Evolutionary conservation across 1,140 invertebrate species (phyloP), one percentile per base, ranked within the genome.

Genomic region (Drosophila athabasca): DNA sequence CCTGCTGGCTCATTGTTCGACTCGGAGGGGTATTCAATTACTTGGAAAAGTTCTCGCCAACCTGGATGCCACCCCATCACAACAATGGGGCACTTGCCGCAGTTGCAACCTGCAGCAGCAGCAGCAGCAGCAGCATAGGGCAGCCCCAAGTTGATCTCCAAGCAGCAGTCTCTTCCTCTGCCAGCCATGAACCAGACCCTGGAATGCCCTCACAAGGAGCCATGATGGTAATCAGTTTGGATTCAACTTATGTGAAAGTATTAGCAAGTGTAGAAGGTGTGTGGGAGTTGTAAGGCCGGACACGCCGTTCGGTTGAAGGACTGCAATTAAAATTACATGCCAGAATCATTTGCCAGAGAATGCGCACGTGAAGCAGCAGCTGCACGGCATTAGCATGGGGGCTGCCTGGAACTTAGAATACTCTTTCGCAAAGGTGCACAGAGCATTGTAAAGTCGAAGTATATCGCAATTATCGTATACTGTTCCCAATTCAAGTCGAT

Each of bases 251-350:
- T 57, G 41, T 80, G 54, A 60, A 26, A 57, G 48, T 53, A 71
- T 59, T 70, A 62, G 54, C 65, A 58, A 65, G 43, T 66, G 46
- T 51, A 44, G 41, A 19, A 46, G 24, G 24, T 26, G 24, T 26
- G 24, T 26, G 24, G 61, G 59, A 65, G 44, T 19, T 57, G 49
- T 65, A 61, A 64, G 6, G 58, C 57, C 51, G 51, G 53, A 55
- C 77, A 70, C 60, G 60, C 39, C 49, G 48, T 35, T 35, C 8
- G 31, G 31, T 17, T 31, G 64, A 29, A 31, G 8, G 35, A 68
- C 43, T 57, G 77, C 79, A 87, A 87, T 87, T 85, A 87, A 87
- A 82, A 82, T 65, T 81, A 79, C 74, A 81, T 76, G 65, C 55
- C 70, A 41, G 59, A 78, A 66, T 82, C 82, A 75, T 82, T 81